These are phyloP conservation scores for Eupithecia inturbata DNA, from an alignment of 2,888 invertebrate species.

Conservation along the genomic window DNA sequence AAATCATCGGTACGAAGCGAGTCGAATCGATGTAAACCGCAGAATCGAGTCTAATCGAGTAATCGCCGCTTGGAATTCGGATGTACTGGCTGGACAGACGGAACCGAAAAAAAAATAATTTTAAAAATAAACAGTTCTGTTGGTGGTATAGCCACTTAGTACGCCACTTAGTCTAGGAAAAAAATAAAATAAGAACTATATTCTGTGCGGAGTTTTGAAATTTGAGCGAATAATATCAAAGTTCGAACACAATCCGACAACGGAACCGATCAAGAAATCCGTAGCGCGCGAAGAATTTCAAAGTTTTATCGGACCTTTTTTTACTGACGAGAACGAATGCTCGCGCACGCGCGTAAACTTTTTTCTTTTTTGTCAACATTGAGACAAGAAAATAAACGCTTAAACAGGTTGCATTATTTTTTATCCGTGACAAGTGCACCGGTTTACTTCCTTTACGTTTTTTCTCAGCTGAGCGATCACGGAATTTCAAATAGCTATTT, in stretches of 20 bases:
- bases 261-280: constrained; percentile 61
- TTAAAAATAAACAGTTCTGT: neutral
- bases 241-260: constrained; percentile 9
- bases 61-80: constrained; percentile 54
- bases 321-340: constrained; percentile 75
- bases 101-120: constrained; percentile 27
- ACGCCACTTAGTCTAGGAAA: neutral
- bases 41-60: constrained; percentile 60
- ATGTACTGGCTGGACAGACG: constrained; percentile 44
- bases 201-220: neutral
- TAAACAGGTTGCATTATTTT: constrained; percentile 71
- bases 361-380: constrained; percentile 55
- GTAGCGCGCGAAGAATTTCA: constrained; percentile 67
- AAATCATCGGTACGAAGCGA: constrained; percentile 68
- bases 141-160: neutral
- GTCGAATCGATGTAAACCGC: constrained; percentile 71
- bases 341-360: constrained; percentile 69
- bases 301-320: constrained; percentile 70
- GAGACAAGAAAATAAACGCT: constrained; percentile 56
- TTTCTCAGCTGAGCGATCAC: constrained; percentile 43
- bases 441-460: constrained; percentile 47
- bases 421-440: constrained; percentile 58
- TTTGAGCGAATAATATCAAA: constrained; percentile 1
- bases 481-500: constrained; percentile 30
- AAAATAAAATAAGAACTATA: neutral